Percentiles rank a stretch among this genome's conserved stretches.
These are phyloP conservation scores for Andricus grossulariae DNA, from an alignment of 1,140 invertebrate species.

Conservation along the genomic window DNA sequence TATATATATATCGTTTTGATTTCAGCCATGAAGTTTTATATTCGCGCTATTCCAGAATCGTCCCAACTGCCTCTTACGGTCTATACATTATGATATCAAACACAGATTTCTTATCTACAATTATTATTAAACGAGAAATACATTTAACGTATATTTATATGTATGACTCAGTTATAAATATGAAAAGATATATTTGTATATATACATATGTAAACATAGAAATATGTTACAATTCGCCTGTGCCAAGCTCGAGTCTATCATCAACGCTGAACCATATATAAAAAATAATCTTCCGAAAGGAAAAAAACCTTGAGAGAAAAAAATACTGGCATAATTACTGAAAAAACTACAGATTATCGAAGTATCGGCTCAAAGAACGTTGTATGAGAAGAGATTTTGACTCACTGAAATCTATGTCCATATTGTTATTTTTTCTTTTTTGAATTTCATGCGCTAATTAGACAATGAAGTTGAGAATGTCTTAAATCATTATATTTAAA, in stretches of 20 bases:
- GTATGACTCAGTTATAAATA: conserved; percentile 24
- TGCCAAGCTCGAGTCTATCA: conserved; percentile 29
- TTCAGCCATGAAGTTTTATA: conserved; percentile 1
- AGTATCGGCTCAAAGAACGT: too few relatives aligned
- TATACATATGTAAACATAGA: conserved; percentile 16
- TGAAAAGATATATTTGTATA: conserved; percentile 28
- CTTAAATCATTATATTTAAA: too few relatives aligned
- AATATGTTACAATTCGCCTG: conserved; percentile 24
- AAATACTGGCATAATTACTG: too few relatives aligned
- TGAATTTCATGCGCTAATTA: too few relatives aligned
- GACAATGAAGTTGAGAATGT: too few relatives aligned
- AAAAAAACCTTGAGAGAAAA: too few relatives aligned
- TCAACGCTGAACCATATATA: conserved; percentile 22
- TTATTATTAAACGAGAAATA: neutral
- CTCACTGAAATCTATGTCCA: too few relatives aligned
- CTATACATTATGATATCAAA: conserved; percentile 19
- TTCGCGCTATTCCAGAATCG: conserved; percentile 22
- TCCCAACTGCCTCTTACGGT: conserved; percentile 25
- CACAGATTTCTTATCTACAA: conserved; percentile 23
- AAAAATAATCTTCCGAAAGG: too few relatives aligned
- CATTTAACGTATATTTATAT: conserved; percentile 20
- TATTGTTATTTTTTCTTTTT: too few relatives aligned
- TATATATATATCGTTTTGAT: neutral
- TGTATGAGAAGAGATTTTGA: too few relatives aligned
- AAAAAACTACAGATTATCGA: too few relatives aligned